Evolutionary conservation across 23 tunicate species (phyloP), one percentile per base, ranked within the genome.

Genomic region (Styela plicata): DNA sequence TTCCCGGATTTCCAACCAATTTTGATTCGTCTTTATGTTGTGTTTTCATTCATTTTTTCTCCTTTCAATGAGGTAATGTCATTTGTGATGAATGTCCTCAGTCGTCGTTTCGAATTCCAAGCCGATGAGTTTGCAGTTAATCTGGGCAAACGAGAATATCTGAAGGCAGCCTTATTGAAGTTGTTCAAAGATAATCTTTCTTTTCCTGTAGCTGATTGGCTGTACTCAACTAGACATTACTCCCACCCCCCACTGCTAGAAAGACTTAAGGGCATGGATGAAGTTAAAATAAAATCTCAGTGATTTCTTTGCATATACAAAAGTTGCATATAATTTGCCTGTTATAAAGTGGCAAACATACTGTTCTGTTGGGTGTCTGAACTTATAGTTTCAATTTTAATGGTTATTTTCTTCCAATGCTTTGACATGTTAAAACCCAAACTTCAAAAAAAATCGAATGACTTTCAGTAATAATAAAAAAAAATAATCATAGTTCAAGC

Each of bases 71-170:
- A 92, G 83, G 83, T 80, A 18, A 65, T 85, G 70, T 69, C 84
- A 2, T 84, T 92, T 33, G 37, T 92, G 80, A 88, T 92, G 89
- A 87, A 92, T 37, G 70, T 92, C 1, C 69, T 87, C 36, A 92
- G 92, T 57, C 79, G 97, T 24, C 64, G 88, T 3, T 92, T 92
- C 74, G 97, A 92, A 70, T 90, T 90, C 84, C 96, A 96, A 78
- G 99, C 99, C 2, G 99, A 96, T 52, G 96, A 91, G 35, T 96
- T 96, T 80, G 96, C 99, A 0, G 92, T 96, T 3, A 67, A 87
- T 52, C 80, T 96, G 73, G 94, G 94, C 26, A 86, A 96, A 78
- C 81, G 80, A 64, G 89, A 88, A 70, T 70, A 79, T 18, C 82
- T 96, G 44, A 91, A 96, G 79, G 64, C 87, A 24, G 96, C 99